phyloP scores from a whole-genome alignment of 2,797 vertebrate species.

The Notamacropus eugenii region DNA sequence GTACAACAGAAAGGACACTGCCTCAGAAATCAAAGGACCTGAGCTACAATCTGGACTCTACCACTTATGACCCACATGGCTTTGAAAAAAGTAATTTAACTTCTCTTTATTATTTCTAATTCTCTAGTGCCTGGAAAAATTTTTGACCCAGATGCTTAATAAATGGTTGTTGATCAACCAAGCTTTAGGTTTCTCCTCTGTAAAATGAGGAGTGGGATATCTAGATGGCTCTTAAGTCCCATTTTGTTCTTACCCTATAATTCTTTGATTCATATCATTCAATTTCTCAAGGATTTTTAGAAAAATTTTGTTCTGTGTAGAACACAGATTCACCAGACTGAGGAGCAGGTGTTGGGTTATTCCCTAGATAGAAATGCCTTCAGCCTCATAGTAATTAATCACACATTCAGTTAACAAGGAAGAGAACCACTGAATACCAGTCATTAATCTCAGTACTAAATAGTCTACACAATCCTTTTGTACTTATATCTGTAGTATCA shows the following conservation, averaged over 20 bases:
- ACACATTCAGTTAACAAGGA: constrained; percentile 37
- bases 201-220: background rate
- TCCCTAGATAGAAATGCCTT: constrained; percentile 25
- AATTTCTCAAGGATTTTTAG: constrained; percentile 25
- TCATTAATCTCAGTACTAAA: background rate
- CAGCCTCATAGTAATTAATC: constrained; percentile 33
- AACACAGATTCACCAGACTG: constrained; percentile 11
- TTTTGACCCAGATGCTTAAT: background rate
- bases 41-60: background rate
- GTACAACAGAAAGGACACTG: background rate
- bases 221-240: background rate
- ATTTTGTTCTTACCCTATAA: background rate
- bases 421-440: constrained; percentile 22
- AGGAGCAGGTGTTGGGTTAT: constrained; percentile 14
- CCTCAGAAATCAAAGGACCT: background rate
- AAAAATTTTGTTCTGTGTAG: constrained; percentile 39
- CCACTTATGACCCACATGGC: background rate
- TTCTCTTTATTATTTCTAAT: background rate
- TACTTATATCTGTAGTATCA: constrained; percentile 18
- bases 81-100: background rate
- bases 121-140: too few relatives aligned
- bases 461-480: background rate
- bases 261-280: background rate
- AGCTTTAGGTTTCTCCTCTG: background rate
- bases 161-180: background rate